Base-by-base conservation (phyloP, 2,797 vertebrate species). In the Ambastaia sidthimunki region DNA sequence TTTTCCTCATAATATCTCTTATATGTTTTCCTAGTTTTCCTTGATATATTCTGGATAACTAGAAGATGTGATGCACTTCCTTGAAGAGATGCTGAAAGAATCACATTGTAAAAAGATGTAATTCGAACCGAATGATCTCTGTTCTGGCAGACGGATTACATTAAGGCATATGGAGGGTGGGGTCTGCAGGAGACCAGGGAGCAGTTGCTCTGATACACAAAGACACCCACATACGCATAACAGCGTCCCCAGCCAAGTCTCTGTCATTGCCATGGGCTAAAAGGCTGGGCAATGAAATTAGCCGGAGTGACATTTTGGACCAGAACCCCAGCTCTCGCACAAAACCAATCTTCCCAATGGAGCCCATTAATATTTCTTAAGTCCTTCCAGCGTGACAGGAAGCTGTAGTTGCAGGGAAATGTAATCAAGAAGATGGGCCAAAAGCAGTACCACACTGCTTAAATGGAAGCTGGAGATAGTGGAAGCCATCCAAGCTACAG, bases 211-310 rank as follows among this genome's bases (percentile, higher is more conserved):
- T 59, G 18, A 31, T 69, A 28, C 62, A 50, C 50, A 15, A 25
- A 47, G 48, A 71, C 44, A 48, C 75, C 79, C 18, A 52, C 48
- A 81, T 44, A 80, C 16, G 59, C 66, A 65, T 74, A 71, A 50
- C 69, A 7, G 70, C 13, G 19, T 57, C 47, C 50, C 7, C 65
- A 62, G 48, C 52, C 59, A 72, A 73, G 66, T 59, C 80, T 74
- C 80, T 84, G 75, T 83, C 75, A 82, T 73, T 71, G 83, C 80
- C 76, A 84, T 72, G 81, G 76, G 85, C 80, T 80, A 80, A 88
- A 69, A 74, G 74, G 85, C 66, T 60, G 69, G 80, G 82, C 90
- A 90, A 91, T 91, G 76, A 88, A 90, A 91, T 90, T 86, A 89
- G 74, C 80, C 69, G 52, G 70, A 83, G 74, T 88, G 83, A 89